These are phyloP conservation scores for Cygnus olor DNA, from an alignment of 2,797 vertebrate genomes.

Conservation along the genomic window DNA sequence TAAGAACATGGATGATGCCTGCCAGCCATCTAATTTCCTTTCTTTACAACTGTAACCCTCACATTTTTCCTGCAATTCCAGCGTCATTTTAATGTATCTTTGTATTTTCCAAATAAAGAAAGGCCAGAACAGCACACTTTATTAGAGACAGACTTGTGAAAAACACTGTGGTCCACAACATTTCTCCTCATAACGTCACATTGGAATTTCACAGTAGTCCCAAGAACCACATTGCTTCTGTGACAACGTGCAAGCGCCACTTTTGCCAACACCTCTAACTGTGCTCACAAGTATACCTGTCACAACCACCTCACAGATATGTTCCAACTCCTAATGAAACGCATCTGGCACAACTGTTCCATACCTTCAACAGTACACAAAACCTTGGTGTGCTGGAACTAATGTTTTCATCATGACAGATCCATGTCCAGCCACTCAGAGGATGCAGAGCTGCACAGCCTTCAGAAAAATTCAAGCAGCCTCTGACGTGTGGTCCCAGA, in stretches of 20 bases:
- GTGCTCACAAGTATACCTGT: neutral
- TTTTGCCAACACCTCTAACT: neutral
- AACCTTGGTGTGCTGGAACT: neutral
- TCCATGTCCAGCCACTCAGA: neutral
- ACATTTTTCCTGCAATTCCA: neutral
- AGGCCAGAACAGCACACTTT: neutral
- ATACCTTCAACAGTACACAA: rapidly evolving
- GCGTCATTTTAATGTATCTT: no score
- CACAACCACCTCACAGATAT: neutral
- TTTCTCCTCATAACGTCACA: neutral
- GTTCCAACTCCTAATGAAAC: neutral
- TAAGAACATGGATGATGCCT: neutral
- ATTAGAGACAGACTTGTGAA: no score
- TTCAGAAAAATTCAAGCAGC: neutral
- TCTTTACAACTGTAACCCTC: neutral
- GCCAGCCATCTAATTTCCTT: neutral
- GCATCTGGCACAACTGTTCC: neutral
- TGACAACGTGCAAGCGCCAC: no score
- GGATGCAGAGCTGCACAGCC: neutral
- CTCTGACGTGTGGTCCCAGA: rapidly evolving
- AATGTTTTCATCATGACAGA: rapidly evolving
- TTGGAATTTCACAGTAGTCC: neutral
- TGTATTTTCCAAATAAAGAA: neutral
- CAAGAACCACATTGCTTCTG: neutral
- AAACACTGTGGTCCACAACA: no score